Percentiles rank a stretch among this genome's conserved stretches.
Conservation (phyloP, 2,113 vertebrate species). For the Microcebus lehilahytsara region DNA sequence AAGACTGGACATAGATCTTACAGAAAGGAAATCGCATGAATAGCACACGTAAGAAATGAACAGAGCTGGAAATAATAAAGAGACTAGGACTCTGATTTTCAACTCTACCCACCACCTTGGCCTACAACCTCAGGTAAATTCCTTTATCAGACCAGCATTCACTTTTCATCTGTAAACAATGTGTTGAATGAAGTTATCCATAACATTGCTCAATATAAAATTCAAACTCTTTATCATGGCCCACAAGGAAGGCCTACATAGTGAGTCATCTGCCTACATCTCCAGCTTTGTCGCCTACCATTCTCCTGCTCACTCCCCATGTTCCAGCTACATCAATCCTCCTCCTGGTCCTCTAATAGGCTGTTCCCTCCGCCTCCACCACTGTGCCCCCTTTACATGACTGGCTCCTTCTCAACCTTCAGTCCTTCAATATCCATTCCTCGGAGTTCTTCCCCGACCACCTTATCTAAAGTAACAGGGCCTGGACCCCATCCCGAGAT, state of each 20-base stretch:
- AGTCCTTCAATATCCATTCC: too few species aligned
- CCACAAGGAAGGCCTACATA: neutral
- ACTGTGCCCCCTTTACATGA: neutral
- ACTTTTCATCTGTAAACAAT: neutral
- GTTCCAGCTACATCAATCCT: neutral
- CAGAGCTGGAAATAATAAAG: constrained; percentile 17
- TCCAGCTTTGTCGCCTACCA: neutral
- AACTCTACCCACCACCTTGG: neutral
- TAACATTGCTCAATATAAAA: constrained; percentile 27
- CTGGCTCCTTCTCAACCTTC: too few species aligned
- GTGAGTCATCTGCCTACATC: neutral
- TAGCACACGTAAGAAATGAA: neutral
- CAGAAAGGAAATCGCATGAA: neutral
- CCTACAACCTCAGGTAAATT: neutral
- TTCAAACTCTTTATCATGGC: neutral
- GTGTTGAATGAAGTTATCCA: neutral
- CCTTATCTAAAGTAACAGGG: too few species aligned
- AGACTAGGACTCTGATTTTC: neutral
- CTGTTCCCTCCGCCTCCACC: neutral
- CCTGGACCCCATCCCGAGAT: too few species aligned
- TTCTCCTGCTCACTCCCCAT: neutral
- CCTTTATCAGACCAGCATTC: neutral
- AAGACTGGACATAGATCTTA: neutral
- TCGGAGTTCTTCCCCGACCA: too few species aligned
- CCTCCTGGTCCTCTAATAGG: neutral